Evolutionary conservation across 2,113 vertebrate species (phyloP).

Genomic region (Nymphicus hollandicus): DNA sequence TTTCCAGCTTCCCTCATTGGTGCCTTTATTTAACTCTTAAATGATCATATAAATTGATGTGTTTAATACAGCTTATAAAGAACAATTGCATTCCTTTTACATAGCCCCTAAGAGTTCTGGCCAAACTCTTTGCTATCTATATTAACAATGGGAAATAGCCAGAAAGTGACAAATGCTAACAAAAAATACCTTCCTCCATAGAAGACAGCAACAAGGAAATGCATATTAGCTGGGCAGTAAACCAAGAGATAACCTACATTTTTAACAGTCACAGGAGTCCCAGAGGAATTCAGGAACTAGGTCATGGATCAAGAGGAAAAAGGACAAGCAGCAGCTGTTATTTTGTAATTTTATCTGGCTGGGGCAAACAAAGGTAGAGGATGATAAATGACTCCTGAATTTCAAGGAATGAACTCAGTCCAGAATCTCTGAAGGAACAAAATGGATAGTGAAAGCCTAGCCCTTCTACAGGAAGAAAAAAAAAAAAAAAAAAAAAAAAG

Average conservation of each 20-base stretch:
- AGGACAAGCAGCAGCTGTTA: constrained; percentile 29
- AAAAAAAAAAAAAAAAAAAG: not conserved
- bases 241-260: constrained; percentile 37
- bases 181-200: not conserved
- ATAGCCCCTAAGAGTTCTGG: not conserved
- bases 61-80: constrained; percentile 48
- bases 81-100: constrained; percentile 44
- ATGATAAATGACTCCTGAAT: constrained; percentile 6
- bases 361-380: not conserved
- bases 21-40: not conserved
- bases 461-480: not conserved
- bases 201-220: constrained; percentile 33
- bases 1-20: not conserved
- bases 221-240: constrained; percentile 26
- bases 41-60: not conserved
- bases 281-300: constrained; percentile 49
- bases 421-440: not conserved
- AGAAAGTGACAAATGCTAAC: constrained; percentile 9
- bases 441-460: not conserved
- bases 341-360: constrained; percentile 34
- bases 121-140: not conserved
- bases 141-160: not conserved
- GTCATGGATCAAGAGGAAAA: constrained; percentile 19
- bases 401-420: constrained; percentile 4
- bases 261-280: constrained; percentile 17